Base-by-base conservation (phyloP, 2,888 invertebrate genomes). In the Neoaliturus tenellus region DNA sequence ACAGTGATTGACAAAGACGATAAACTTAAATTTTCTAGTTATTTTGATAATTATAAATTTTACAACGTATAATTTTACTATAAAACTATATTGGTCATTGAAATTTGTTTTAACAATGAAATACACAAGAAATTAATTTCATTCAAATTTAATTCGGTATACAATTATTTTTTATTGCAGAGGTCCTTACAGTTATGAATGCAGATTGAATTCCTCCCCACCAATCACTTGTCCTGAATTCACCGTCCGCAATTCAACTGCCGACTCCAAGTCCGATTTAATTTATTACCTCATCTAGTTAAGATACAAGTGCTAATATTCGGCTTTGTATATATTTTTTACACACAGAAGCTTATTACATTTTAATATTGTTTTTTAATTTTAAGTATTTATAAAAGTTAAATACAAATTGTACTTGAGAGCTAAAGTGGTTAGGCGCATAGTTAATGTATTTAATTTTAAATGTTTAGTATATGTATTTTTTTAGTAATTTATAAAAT, bases 321-420 rank as follows among this genome's bases (percentile, higher is more conserved):
- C 10, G 33, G 33, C 78, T 75, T 75, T 78, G 78, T 78, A 78
- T 78, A 78, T 78, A 78, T 78, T 78, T 78, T 78, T 78, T 78
- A 78, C 78, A 55, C 12, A 55, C 78, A 28, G 35, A 78, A 23
- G 33, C 78, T 28, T 78, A 55, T 33, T 48, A 51, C 78, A 55
- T 78, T 78, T 78, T 78, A 78, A 78, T 78, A 78, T 78, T 78
- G 78, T 78, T 78, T 78, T 78, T 31, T 78, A 78, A 78, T 78
- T 78, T 78, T 78, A 78, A 55, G 78, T 78, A 78, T 78, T 78
- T 78, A 78, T 78, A 55, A 78, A 28, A 28, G 25, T 48, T 33
- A 51, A 78, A 78, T 78, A 35, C 55, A 12, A 78, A 51, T 55
- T 20, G 78, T 33, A 78, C 78, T 41, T 73, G 4, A n/a, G 23